Evolutionary conservation across 2,797 vertebrate genomes (phyloP), one percentile per base, ranked within the genome.

Genomic region (Lates japonicus): DNA sequence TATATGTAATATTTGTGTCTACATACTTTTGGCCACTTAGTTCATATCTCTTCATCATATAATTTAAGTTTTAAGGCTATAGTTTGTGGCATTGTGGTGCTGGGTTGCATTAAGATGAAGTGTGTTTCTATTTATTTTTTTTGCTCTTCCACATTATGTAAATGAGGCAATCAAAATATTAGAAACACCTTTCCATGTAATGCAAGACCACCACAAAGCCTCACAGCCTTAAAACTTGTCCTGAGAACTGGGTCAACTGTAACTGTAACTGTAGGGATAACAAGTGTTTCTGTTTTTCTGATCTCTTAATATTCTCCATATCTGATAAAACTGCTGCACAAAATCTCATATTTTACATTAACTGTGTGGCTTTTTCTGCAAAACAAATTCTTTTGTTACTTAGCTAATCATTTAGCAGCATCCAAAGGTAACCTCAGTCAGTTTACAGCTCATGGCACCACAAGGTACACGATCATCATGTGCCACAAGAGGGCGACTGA

Each of bases 401-500:
- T 8, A 6, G 5, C 7, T 39, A 19, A 20, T 75, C 42, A 17
- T 7, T 1, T 20, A 35, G 55, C 20, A 62, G 14, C 48, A 65
- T 48, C 51, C 5, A 55, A n/a, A 5, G 31, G 31, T 48, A 41
- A 22, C 48, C 41, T 46, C 11, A 44, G 31, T 54, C 20, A 3
- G 6, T 31, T 60, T 22, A 16, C 16, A 60, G 8, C 31, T 7
- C 51, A 41, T 12, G 9, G 35, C 5, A 25, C 0, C 7, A 25
- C 7, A 10, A 8, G 0, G 31, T 46, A 5, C n/a, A 41, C 39
- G 60, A 19, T 64, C 64, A 16, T 5, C 14, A 4, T 49, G 1
- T 3, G 41, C 92, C 95, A 93, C 92, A 77, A 84, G 95, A 85
- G 93, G 94, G 92, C 90, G 88, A 55, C 80, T 84, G 44, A 51